Evolutionary conservation across 2,113 vertebrate genomes (phyloP).

Genomic region (Turnix velox): DNA sequence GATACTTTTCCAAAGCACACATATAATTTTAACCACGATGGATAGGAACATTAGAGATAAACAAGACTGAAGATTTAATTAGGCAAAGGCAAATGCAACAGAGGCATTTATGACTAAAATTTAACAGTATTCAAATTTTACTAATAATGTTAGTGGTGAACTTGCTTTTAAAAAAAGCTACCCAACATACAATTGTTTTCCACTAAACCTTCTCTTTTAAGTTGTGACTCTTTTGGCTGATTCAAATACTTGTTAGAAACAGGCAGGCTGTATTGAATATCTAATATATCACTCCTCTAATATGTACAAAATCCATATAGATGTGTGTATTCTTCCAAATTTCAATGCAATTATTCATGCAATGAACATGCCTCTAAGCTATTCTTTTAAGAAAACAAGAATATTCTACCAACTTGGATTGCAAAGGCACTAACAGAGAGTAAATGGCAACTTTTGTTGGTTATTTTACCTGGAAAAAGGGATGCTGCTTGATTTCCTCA

Average conservation of each 20-base stretch:
- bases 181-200: neutral
- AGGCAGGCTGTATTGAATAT: neutral
- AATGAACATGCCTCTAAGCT: neutral
- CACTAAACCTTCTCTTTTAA: neutral
- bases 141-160: neutral
- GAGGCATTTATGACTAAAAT: neutral
- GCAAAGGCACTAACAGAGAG: neutral
- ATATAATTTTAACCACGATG: neutral
- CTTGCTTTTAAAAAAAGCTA: neutral
- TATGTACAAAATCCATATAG: neutral
- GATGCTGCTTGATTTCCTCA: slow-evolving; percentile 90
- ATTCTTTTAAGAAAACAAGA: neutral
- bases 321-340: neutral
- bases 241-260: neutral
- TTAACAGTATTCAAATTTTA: neutral
- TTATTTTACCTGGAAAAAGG: slow-evolving; percentile 89
- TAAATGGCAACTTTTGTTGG: neutral
- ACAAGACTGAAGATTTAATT: neutral
- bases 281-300: neutral
- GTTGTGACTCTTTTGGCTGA: neutral
- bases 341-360: neutral
- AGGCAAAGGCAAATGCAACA: neutral
- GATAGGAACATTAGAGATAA: neutral
- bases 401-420: neutral
- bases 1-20: neutral